Conservation (phyloP, 1,140 invertebrate genomes). For the Scaptomyza graminum region DNA sequence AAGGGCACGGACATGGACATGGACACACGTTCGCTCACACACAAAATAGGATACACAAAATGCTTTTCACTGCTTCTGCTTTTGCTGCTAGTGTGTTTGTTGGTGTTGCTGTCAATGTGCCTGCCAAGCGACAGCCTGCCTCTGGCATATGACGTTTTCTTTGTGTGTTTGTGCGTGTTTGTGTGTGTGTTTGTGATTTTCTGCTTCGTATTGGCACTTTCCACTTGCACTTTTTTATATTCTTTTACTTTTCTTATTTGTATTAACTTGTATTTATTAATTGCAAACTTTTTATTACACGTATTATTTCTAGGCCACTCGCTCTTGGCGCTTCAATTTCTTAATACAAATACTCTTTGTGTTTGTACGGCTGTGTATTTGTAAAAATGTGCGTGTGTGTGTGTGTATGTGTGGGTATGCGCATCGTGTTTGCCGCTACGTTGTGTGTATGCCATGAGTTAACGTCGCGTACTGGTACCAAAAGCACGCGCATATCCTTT, state of each 20-base stretch:
- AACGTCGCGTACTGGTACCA: constrained; percentile 69
- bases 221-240: constrained; percentile 69
- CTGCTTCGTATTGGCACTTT: constrained; percentile 66
- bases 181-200: constrained; percentile 42
- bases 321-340: constrained; percentile 71
- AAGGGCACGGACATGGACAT: constrained; percentile 41
- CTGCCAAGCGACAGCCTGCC: constrained; percentile 56
- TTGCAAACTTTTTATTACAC: constrained; percentile 37
- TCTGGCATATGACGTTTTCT: constrained; percentile 80
- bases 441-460: constrained; percentile 65
- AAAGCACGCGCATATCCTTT: constrained; percentile 67
- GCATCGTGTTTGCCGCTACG: constrained; percentile 43
- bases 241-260: constrained; percentile 29
- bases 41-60: constrained; percentile 81
- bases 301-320: constrained; percentile 59
- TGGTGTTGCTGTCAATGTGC: constrained; percentile 64
- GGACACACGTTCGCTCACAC: constrained; percentile 52
- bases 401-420: constrained; percentile 24
- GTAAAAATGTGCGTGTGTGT: constrained; percentile 25
- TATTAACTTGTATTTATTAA: constrained; percentile 34
- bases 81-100: constrained; percentile 3
- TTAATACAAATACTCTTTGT: constrained; percentile 34
- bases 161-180: constrained; percentile 36
- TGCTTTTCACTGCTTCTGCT: constrained; percentile 59
- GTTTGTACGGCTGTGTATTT: constrained; percentile 33